Conservation (phyloP, 1,140 invertebrate species). For the Drosophila nigrodunni region DNA sequence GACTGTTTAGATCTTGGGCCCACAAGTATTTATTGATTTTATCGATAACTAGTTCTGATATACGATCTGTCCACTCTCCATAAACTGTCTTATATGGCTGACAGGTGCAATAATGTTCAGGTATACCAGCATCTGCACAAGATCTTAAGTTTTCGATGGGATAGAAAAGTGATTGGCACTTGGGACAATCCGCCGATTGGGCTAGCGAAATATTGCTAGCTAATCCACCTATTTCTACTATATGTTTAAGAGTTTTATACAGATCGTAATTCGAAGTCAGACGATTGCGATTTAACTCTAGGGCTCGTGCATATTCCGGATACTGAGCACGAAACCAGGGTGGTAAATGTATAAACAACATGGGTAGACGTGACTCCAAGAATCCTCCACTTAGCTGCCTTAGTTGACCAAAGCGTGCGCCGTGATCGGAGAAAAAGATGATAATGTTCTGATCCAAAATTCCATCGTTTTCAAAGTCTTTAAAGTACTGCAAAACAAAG, state of each 20-base stretch:
- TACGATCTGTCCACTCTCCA: conserved; percentile 54
- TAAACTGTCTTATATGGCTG: conserved; percentile 85
- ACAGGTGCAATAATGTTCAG: conserved; percentile 92
- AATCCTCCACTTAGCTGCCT: conserved; percentile 88
- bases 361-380: conserved; percentile 95
- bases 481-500: conserved; percentile 86
- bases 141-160: conserved; percentile 85
- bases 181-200: conserved; percentile 85
- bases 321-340: conserved; percentile 89
- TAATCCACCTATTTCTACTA: conserved; percentile 71
- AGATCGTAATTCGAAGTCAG: conserved; percentile 94
- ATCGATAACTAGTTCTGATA: conserved; percentile 72
- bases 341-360: conserved; percentile 92
- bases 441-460: conserved; percentile 89
- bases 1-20: conserved; percentile 48
- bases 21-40: conserved; percentile 82
- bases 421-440: conserved; percentile 96
- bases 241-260: conserved; percentile 87
- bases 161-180: conserved; percentile 85
- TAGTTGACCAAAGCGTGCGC: conserved; percentile 93
- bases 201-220: conserved; percentile 11
- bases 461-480: conserved; percentile 86
- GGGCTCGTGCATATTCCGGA: conserved; percentile 87
- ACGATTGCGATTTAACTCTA: conserved; percentile 89
- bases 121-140: conserved; percentile 89